These are phyloP conservation scores for Danio choprae DNA, from an alignment of 2,797 vertebrate species.

Conservation along the genomic window DNA sequence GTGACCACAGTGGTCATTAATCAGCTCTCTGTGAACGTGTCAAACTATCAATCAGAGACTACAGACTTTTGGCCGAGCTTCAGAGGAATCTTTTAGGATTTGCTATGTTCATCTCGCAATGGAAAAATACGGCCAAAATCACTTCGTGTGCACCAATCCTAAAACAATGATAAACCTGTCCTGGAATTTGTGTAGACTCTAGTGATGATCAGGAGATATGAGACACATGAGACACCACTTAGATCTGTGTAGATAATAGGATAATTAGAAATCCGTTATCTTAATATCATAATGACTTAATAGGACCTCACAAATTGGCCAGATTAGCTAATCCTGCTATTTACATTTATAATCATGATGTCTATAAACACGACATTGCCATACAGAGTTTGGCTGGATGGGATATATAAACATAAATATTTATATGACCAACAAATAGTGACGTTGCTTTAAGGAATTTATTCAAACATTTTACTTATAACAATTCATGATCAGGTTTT, in stretches of 20 bases:
- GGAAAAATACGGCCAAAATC: no score
- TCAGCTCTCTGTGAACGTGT: no score
- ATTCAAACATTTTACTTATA: background rate
- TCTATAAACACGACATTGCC: constrained; percentile 71
- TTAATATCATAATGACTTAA: constrained; percentile 69
- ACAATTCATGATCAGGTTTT: constrained; percentile 1
- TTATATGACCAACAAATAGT: background rate
- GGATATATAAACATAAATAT: constrained; percentile 19
- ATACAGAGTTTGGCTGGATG: constrained; percentile 16
- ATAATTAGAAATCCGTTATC: constrained; percentile 72
- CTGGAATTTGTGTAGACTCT: constrained; percentile 5
- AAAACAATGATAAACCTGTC: background rate
- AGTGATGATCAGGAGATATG: background rate
- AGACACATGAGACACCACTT: constrained; percentile 34
- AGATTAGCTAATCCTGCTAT: constrained; percentile 75
- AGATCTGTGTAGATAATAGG: constrained; percentile 65
- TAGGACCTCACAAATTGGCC: constrained; percentile 67
- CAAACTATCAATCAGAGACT: no score
- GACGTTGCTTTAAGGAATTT: no score
- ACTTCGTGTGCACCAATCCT: background rate
- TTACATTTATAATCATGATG: constrained; percentile 69
- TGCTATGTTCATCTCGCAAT: no score
- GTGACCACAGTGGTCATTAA: no score
- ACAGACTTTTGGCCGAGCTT: no score
- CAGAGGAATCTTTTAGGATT: no score